Base-by-base conservation (phyloP, 2,113 vertebrate genomes). In the Riparia riparia region DNA sequence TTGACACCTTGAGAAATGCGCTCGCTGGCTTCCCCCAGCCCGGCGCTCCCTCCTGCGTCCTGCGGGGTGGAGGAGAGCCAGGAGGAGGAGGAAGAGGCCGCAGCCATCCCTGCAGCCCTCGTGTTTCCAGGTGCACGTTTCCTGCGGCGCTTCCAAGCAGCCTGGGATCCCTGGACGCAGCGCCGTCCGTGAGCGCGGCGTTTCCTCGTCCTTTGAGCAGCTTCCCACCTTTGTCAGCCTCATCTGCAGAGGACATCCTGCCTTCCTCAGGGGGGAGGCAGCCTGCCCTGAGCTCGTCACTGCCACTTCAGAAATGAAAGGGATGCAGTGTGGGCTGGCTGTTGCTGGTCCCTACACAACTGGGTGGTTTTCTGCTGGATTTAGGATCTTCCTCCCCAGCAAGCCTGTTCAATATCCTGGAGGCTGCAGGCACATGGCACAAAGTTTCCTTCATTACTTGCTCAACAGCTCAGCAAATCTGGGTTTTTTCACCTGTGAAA, bases 1-100 rank as follows among this genome's bases (percentile, higher is more conserved):
- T 92, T 96, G 91, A 95, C 91, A 84, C 81, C 89, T 92, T 92
- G 69, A 81, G 31, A 95, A 90, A 92, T 77, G 82, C 19, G 42
- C 72, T 92, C 8, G 6, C 72, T 87, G 7, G 51, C 63, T 81
- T 82, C 84, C 69, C 60, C 44, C 72, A 42, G 82, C 70, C 70
- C 18, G 0, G 17, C 2, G 0, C n/a, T 34, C 32, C 74, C 60
- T 63, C 29, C 70, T 4, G 1, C 6, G 0, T 80, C 89, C 91
- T 76, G 71, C 54, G 4, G 20, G 18, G 34, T 73, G 89, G 87
- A 89, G 39, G 26, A 56, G 81, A 90, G 89, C 90, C 93, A 90
- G 86, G 44, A 81, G 91, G 76, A 90, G 95, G 37, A 89, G 64
- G 76, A 56, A 20, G 91, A 50, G 3, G 14, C 50, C 0, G 1